phyloP scores from a whole-genome alignment of 1,140 invertebrate genomes.

The Drosophila elegans region DNA sequence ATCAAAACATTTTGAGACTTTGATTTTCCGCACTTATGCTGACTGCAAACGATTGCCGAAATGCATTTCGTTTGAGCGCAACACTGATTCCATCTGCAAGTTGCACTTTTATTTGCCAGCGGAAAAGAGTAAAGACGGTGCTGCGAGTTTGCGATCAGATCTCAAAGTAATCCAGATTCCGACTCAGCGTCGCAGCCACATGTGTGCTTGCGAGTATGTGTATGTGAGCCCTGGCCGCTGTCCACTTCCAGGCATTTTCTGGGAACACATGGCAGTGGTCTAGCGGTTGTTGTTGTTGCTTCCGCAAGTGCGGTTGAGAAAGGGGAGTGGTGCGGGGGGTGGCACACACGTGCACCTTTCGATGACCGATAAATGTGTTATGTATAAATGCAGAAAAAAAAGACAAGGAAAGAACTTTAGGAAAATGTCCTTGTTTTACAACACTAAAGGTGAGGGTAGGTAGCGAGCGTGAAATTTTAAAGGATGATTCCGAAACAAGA shows the following conservation, averaged over 20 bases:
- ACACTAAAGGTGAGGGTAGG: constrained; percentile 3
- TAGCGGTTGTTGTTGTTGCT: constrained; percentile 42
- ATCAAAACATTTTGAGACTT: constrained; percentile 50
- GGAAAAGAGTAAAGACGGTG: constrained; percentile 2
- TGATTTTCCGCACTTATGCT: constrained; percentile 11
- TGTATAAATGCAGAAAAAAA: neutral
- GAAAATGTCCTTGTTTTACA: constrained; percentile 35
- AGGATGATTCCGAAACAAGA: neutral
- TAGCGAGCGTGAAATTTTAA: too few relatives aligned
- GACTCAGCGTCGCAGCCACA: constrained; percentile 25
- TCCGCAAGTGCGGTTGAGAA: neutral
- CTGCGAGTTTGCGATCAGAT: constrained; percentile 52
- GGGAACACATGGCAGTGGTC: constrained; percentile 54
- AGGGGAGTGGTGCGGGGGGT: constrained; percentile 3
- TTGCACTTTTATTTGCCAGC: constrained; percentile 1
- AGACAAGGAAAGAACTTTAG: neutral
- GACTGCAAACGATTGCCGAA: constrained; percentile 4
- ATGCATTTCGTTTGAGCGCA: neutral
- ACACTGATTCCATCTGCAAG: neutral
- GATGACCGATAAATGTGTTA: constrained; percentile 39
- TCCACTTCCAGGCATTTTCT: constrained; percentile 51
- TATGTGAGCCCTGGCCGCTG: constrained; percentile 27
- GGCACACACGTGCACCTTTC: constrained; percentile 22
- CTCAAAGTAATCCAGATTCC: constrained; percentile 36
- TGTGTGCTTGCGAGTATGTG: constrained; percentile 15